These are phyloP conservation scores for Pantherophis vulpinus DNA, from an alignment of 2,797 vertebrate species.

Conservation along the genomic window DNA sequence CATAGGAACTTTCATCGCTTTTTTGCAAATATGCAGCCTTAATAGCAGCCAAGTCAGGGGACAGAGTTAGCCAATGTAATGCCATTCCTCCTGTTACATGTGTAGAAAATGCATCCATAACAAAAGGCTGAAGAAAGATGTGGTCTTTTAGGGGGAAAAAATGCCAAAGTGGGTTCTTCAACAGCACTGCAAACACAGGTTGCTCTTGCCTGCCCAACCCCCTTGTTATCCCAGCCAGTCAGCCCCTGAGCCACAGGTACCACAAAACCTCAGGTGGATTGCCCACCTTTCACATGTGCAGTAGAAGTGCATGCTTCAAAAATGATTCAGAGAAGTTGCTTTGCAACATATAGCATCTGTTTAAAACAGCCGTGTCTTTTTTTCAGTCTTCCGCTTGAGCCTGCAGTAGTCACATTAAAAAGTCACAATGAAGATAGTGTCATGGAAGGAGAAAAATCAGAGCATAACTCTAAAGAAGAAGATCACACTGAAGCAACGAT, in stretches of 20 bases:
- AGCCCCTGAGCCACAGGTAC: background rate
- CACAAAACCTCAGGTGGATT: background rate
- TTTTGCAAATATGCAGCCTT: background rate
- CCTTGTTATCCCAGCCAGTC: background rate
- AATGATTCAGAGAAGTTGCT: background rate
- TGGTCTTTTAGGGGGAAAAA: background rate
- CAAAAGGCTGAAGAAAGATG: background rate
- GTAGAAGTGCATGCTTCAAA: background rate
- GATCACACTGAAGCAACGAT: background rate
- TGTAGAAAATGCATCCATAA: background rate
- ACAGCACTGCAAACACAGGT: background rate
- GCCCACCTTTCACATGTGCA: background rate
- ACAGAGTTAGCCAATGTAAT: background rate
- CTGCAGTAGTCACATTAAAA: background rate
- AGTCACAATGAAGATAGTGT: background rate
- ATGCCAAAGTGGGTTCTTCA: background rate
- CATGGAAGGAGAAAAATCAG: background rate
- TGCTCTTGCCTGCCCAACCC: background rate
- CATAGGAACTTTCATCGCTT: background rate
- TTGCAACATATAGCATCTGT: background rate
- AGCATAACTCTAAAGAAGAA: background rate
- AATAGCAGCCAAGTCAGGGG: background rate
- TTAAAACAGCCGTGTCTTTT: background rate
- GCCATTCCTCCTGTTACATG: background rate
- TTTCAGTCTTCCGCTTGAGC: background rate